These are phyloP conservation scores for Hiodon alosoides DNA, from an alignment of 2,113 vertebrate species.

Conservation along the genomic window DNA sequence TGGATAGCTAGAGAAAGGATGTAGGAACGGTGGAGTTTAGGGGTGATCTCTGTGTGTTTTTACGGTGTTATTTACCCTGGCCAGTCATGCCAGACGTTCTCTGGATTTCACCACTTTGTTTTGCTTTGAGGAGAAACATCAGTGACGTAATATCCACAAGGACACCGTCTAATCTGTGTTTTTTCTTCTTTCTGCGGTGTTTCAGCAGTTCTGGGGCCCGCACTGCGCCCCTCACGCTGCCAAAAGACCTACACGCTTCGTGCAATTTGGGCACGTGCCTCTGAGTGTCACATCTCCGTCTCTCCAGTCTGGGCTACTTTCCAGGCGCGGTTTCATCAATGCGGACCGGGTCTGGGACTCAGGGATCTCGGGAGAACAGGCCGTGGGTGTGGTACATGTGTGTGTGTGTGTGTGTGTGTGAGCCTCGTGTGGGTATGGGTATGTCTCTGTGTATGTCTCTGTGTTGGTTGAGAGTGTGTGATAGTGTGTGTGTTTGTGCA, in stretches of 20 bases:
- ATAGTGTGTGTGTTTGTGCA: too few relatives aligned
- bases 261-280: too few relatives aligned
- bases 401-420: too few relatives aligned
- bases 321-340: neutral
- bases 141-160: neutral
- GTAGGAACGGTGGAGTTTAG: too few relatives aligned
- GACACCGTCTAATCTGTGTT: neutral
- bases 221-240: neutral
- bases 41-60: neutral
- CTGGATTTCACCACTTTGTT: neutral
- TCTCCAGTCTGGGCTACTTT: neutral
- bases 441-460: neutral
- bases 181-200: neutral
- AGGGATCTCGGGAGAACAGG: too few relatives aligned
- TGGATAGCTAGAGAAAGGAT: too few relatives aligned
- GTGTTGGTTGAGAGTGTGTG: neutral
- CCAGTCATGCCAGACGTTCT: neutral
- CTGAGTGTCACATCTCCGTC: neutral
- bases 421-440: neutral
- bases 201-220: conserved; percentile 3
- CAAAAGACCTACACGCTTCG: neutral
- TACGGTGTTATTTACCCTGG: neutral
- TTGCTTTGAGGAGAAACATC: neutral
- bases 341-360: neutral
- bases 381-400: too few relatives aligned